These are phyloP conservation scores for Microchrysa polita DNA, from an alignment of 2,888 invertebrate species.

Conservation along the genomic window DNA sequence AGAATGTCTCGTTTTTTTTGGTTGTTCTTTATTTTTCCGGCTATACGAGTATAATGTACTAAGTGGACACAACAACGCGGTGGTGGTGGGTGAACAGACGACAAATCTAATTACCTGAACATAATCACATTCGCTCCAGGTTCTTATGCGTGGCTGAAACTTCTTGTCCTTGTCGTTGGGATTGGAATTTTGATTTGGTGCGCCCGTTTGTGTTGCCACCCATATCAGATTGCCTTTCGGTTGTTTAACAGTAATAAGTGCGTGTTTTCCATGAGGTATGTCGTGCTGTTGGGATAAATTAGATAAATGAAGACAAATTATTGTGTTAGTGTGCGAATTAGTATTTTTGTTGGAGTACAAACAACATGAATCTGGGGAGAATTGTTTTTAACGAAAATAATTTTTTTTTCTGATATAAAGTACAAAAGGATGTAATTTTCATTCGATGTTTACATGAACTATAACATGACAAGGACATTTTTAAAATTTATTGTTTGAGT, in stretches of 20 bases:
- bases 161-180: conserved; percentile 68
- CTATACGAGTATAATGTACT: too few species aligned
- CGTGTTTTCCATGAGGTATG: conserved; percentile 87
- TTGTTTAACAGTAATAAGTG: conserved; percentile 85
- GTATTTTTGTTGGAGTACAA: too few species aligned
- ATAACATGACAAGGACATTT: too few species aligned
- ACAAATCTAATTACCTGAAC: conserved; percentile 70
- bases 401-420: background rate
- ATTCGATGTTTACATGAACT: too few species aligned
- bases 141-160: conserved; percentile 67
- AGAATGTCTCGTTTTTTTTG: too few species aligned
- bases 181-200: conserved; percentile 66
- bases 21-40: too few species aligned
- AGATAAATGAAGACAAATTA: conserved; percentile 35
- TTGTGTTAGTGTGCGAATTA: too few species aligned
- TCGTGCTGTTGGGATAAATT: conserved; percentile 69
- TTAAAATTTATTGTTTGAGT: too few species aligned
- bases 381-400: background rate
- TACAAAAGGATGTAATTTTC: too few species aligned
- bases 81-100: conserved; percentile 27
- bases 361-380: too few species aligned
- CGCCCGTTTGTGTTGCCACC: conserved; percentile 80
- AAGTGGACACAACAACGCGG: too few species aligned
- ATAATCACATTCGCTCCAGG: conserved; percentile 88
- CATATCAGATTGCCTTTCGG: conserved; percentile 86